Base-by-base conservation (phyloP, 2,888 invertebrate genomes). In the Drosophila fungiperda region DNA sequence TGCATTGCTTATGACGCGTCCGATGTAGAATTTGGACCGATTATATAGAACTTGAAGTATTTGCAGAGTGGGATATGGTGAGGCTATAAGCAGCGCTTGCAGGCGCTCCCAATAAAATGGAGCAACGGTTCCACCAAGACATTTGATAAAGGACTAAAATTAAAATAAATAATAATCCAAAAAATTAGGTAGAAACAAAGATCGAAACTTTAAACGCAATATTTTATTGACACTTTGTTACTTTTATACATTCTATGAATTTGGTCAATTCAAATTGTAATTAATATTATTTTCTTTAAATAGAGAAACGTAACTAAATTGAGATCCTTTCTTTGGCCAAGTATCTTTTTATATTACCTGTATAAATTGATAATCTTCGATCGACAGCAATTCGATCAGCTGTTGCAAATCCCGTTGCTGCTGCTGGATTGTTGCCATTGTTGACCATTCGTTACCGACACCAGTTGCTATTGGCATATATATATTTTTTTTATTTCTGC, bases 31-130 rank as follows among this genome's bases (percentile, higher is more conserved):
- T 54, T 86, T 82, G 5, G 81, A 76, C 40, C 68, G 77, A 3
- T 62, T 62, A 33, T 76, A 73, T 2, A 73, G 57, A 0, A 74
- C 7, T n/a, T 78, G 62, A 2, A 91, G 55, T 64, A 91, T 77
- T 60, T 89, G 85, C 12, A 91, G 58, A 12, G 68, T 68, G 1
- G 90, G 90, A 80, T 91, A 91, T 12, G 90, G 88, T 1, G 63
- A 68, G 1, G 42, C 6, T 2, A 59, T 40, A 0, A 91, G 71
- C 5, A 82, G n/a, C 1, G 57, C 48, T 36, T 72, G 57, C 29
- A 90, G 17, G 9, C 57, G 67, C 6, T 76, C 79, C 26, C 72
- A 68, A 23, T 81, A 59, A 7, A 52, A 6, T 11, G 69, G 60
- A 15, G 26, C 48, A 2, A 40, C 38, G n/a, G 45, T 73, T 12